Evolutionary conservation across 2,113 vertebrate species (phyloP).

Genomic region (Catagonus wagneri): DNA sequence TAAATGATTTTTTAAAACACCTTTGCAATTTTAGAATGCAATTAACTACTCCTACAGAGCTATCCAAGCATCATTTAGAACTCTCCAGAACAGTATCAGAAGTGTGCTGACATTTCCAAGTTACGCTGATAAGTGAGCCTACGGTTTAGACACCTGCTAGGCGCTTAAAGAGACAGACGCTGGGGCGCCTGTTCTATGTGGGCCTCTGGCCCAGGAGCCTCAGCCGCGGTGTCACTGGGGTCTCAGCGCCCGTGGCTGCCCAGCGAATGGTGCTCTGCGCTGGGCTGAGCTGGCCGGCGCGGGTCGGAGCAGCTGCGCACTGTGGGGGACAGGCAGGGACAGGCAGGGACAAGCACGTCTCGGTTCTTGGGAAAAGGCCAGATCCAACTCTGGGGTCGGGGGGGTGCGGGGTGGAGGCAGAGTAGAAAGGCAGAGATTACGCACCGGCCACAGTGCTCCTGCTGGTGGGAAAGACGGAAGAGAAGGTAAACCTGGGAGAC

Average conservation of each 20-base stretch:
- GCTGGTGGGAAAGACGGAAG: background rate
- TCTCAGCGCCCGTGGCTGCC: accelerated
- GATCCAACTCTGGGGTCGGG: background rate
- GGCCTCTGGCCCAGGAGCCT: background rate
- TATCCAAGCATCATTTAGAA: background rate
- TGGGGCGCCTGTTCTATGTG: accelerated
- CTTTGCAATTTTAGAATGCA: background rate
- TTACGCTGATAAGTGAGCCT: background rate
- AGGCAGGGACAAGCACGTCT: background rate
- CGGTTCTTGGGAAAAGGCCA: background rate
- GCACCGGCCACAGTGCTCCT: background rate
- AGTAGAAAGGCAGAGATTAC: background rate
- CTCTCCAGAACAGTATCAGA: no score
- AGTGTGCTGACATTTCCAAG: background rate
- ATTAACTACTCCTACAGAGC: background rate
- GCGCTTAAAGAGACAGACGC: background rate
- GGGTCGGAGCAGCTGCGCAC: background rate
- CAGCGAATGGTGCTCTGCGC: accelerated
- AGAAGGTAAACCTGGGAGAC: background rate
- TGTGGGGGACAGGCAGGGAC: background rate
- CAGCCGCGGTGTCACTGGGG: no score
- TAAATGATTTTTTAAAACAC: background rate
- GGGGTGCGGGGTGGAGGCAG: background rate
- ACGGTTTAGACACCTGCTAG: background rate
- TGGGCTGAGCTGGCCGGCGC: background rate